Evolutionary conservation across 2,113 vertebrate species (phyloP).

Genomic region (Clupea harengus): DNA sequence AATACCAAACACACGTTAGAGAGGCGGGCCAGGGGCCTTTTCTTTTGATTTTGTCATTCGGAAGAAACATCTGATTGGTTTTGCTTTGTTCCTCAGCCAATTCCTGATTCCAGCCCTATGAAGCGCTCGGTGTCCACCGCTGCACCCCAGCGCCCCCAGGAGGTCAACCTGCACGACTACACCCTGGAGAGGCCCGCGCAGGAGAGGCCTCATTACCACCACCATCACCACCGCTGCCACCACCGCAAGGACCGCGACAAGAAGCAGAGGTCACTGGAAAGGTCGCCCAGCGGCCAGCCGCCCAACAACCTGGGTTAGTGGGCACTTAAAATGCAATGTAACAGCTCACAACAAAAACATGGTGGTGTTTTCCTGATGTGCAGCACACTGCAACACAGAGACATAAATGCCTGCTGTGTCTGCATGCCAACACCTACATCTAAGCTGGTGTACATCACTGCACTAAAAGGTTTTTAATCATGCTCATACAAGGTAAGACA

Average conservation of each 20-base stretch:
- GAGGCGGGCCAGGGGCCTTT: neutral
- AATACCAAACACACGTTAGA: neutral
- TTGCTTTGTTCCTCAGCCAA: conserved; percentile 67
- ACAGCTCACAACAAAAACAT: neutral
- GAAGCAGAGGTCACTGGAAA: conserved; percentile 87
- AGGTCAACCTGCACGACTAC: conserved; percentile 76
- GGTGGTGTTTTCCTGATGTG: neutral
- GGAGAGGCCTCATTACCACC: conserved; percentile 76
- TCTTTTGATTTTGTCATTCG: neutral
- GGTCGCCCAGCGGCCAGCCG: conserved; percentile 69
- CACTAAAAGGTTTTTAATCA: too few species aligned
- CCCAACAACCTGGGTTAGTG: conserved; percentile 71
- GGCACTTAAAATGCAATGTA: neutral
- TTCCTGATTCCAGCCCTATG: conserved; percentile 84
- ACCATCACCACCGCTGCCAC: conserved; percentile 88
- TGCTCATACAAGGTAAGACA: neutral
- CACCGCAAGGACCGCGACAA: conserved; percentile 84
- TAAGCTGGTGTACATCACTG: neutral
- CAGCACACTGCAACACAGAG: neutral
- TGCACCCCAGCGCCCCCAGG: conserved; percentile 78
- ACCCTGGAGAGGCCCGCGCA: conserved; percentile 74
- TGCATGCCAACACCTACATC: neutral
- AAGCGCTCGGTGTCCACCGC: conserved; percentile 87
- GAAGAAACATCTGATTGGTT: neutral
- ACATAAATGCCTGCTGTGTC: neutral